Evolutionary conservation across 1,140 invertebrate species (phyloP).

Genomic region (Phenacoccus solenopsis): DNA sequence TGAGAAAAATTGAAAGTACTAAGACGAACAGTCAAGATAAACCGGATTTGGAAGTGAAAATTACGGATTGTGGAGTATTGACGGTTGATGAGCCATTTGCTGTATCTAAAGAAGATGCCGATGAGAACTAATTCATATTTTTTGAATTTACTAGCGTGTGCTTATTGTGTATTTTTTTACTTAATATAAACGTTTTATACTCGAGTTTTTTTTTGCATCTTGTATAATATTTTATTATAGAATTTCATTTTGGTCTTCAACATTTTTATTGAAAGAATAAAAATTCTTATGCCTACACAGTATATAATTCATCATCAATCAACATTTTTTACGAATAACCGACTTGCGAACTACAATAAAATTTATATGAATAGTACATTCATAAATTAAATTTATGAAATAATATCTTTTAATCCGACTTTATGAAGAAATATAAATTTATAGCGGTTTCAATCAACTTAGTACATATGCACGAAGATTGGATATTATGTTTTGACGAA

Average conservation of each 20-base stretch:
- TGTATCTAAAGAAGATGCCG: slow-evolving; percentile 68
- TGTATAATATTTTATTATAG: too few species aligned
- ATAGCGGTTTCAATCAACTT: too few species aligned
- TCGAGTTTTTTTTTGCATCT: too few species aligned
- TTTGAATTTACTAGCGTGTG: too few species aligned
- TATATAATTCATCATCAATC: not conserved
- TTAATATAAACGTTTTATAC: too few species aligned
- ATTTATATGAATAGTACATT: too few species aligned
- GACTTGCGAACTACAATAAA: not conserved
- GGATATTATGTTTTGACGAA: too few species aligned
- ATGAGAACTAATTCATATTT: slow-evolving; percentile 31
- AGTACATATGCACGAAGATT: too few species aligned
- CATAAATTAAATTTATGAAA: too few species aligned
- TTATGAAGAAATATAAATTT: not conserved
- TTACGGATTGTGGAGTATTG: slow-evolving; percentile 57
- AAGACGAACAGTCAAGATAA: slow-evolving; percentile 61
- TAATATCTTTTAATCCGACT: not conserved
- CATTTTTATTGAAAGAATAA: too few species aligned
- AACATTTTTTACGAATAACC: not conserved
- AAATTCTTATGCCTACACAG: not conserved
- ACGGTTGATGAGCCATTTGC: slow-evolving; percentile 59
- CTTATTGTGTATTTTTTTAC: not conserved
- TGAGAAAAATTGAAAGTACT: slow-evolving; percentile 69
- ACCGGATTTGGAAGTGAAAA: slow-evolving; percentile 65
- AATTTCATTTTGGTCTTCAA: too few species aligned